Evolutionary conservation across 2,113 vertebrate genomes (phyloP), one percentile per base, ranked within the genome.

Genomic region (Ivindomyrus marchei): DNA sequence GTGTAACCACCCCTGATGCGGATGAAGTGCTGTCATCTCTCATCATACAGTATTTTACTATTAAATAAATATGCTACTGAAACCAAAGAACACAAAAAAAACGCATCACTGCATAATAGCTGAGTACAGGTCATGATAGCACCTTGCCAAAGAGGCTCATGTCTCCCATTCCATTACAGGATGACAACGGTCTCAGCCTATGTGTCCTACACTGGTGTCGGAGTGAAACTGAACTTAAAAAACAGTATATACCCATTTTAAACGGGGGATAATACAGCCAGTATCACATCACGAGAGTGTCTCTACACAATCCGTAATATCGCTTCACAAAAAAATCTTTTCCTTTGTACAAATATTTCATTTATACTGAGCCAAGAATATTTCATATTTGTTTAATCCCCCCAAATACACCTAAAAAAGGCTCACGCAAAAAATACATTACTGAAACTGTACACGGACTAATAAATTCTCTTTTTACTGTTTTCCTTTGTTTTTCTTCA

Each of bases 351-450:
- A 95, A 94, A 95, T 95, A 94, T 91, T 92, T 93, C 88, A 89
- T 94, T 92, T 95, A 94, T 93, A 94, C 94, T 93, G 92, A 92
- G 94, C 92, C 92, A 94, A 92, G 89, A 95, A 94, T 93, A 94
- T 95, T 95, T 96, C 96, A 96, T 96, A 95, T 94, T 85, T 74
- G 31, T 95, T 94, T 93, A 53, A 42, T 39, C 42, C 92, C 86
- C 86, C 80, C 70, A 74, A 62, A 91, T 89, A 36, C 70, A 21
- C 84, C 91, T 90, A 13, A 42, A 62, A 86, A 92, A 90, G 89
- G 89, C 45, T 88, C 77, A 89, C 52, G 87, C 62, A 50, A 92
- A 91, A 93, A 94, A 93, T 91, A 93, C 90, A 39, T 53, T 52
- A 45, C 10, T 90, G 92, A 93, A 93, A 93, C 92, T 93, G 90